Base-by-base conservation (phyloP, 1,140 invertebrate genomes). In the Zophobas atratus region DNA sequence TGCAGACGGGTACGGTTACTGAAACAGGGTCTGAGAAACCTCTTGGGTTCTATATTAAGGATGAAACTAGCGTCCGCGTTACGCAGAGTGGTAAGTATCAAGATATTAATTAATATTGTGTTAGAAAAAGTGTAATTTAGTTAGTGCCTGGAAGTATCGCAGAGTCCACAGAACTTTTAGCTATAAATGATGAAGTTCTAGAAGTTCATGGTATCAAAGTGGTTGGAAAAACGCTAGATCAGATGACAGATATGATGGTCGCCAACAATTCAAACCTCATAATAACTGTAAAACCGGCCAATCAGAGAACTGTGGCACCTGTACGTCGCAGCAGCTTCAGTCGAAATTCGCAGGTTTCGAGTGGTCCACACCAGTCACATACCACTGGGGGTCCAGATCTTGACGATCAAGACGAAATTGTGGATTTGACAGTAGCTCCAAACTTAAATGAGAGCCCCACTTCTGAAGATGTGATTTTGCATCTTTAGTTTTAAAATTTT, bases 191-290 rank as follows among this genome's bases (percentile, higher is more conserved):
- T 87, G 98, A 99, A 87, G 97, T 99, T 0, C 89, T 99, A 20
- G 99, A 99, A 90, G 99, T 99, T 0, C 99, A 99, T 88, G 99
- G 99, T n/a, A 99, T 99, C 82, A 98, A 99, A 87, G 98, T 98
- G 2, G 93, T 93, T 75, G 97, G 97, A n/a, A 99, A 99, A 89
- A 98, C 97, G 0, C 88, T 99, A 4, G 98, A 99, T 89, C 98
- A 99, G 91, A 98, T 99, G 20, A 99, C 98, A 0, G 98, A 99
- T 88, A 99, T 99, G 99, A 99, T 99, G 99, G 97, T 99, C 39
- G 99, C 99, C 1, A 99, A 99, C 88, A 98, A 97, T 80, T 97
- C 96, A 33, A 99, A 99, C 90, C 90, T 99, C 71, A 99, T 99
- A 81, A 98, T 99, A 77, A 99, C 98, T 0, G 98, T 98, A 0